Percentiles rank a stretch among this genome's conserved stretches.
Conservation (phyloP, 2,888 invertebrate genomes). For the Anthrax anthrax region DNA sequence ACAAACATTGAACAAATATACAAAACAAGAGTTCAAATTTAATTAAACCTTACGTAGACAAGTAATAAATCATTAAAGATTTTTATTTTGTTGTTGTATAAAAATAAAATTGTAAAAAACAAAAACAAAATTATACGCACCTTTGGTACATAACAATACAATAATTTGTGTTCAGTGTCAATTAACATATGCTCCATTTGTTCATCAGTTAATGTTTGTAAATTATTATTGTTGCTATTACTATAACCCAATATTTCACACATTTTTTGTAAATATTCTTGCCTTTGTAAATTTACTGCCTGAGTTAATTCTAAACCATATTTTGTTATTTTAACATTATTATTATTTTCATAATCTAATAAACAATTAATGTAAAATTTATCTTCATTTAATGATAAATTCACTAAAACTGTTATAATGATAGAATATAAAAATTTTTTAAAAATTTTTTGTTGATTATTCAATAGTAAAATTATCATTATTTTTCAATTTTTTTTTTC, state of each 20-base stretch:
- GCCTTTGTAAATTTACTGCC: conserved; percentile 46
- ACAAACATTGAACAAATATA: no score
- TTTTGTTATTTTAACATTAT: conserved; percentile 32
- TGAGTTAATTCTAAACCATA: conserved; percentile 46
- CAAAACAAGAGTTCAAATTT: no score
- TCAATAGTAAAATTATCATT: neutral
- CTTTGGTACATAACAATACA: conserved; percentile 92
- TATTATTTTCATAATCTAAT: conserved; percentile 20
- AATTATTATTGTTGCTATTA: conserved; percentile 20
- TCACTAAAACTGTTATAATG: no score
- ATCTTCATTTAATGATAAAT: neutral
- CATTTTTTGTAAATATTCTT: conserved; percentile 45
- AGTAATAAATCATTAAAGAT: no score
- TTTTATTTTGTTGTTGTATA: no score
- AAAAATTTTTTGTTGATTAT: neutral
- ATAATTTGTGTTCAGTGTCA: conserved; percentile 65
- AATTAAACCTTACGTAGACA: no score
- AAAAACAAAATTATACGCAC: no score
- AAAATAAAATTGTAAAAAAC: no score
- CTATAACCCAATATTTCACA: conserved; percentile 41
- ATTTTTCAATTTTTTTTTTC: neutral
- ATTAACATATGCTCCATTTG: conserved; percentile 68
- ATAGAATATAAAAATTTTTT: no score
- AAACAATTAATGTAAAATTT: neutral
- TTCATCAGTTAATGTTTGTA: conserved; percentile 39